Evolutionary conservation across 2,113 vertebrate genomes (phyloP).

Genomic region (Suricata suricatta): DNA sequence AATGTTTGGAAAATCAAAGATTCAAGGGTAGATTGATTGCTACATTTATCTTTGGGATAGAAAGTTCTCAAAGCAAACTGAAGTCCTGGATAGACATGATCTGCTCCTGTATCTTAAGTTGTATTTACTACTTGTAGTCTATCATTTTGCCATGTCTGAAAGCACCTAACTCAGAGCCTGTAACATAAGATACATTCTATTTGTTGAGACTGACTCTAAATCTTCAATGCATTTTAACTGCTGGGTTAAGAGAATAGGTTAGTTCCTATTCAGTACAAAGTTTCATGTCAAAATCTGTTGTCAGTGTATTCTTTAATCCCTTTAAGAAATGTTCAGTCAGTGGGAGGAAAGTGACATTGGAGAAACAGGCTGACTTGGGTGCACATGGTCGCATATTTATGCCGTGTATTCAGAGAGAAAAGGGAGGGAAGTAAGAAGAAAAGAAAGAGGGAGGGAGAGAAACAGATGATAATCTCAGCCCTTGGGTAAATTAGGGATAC

Average conservation of each 20-base stretch:
- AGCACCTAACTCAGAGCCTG: not conserved
- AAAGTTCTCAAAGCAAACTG: not conserved
- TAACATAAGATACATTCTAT: not conserved
- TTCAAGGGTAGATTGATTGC: not conserved
- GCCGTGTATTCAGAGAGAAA: not conserved
- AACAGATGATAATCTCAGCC: not conserved
- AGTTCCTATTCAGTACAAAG: not conserved
- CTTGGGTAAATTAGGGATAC: not conserved
- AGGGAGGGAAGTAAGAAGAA: not conserved
- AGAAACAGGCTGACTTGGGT: not conserved
- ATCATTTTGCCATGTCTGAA: not conserved
- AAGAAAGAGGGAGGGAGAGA: not conserved
- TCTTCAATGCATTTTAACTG: conserved; percentile 3
- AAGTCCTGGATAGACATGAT: not conserved
- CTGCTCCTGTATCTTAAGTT: not conserved
- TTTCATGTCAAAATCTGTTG: conserved; percentile 29
- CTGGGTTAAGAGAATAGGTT: conserved; percentile 39
- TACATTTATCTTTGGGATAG: not conserved
- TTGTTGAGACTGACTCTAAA: not conserved
- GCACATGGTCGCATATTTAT: not conserved
- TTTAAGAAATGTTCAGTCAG: not conserved
- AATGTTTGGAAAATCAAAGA: not conserved
- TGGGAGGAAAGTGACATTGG: not conserved
- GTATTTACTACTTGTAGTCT: not conserved
- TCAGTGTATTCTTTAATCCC: not conserved